phyloP scores from a whole-genome alignment of 2,113 vertebrate species.

The Uropsilus gracilis region DNA sequence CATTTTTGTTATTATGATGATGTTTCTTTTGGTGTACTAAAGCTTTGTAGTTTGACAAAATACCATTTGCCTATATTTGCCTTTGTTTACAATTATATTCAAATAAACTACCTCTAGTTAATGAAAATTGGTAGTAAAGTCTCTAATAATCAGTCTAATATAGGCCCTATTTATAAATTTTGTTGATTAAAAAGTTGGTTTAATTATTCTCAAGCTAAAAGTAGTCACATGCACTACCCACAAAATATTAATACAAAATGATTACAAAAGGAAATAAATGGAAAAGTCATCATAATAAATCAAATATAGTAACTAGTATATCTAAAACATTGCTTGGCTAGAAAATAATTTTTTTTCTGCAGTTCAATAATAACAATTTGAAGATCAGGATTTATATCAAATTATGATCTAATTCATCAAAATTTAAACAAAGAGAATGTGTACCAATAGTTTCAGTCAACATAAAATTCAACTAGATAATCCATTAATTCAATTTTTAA shows the following conservation, averaged over 20 bases:
- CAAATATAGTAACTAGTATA: neutral
- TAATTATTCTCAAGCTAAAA: constrained; percentile 13
- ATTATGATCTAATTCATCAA: neutral
- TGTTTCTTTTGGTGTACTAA: too few relatives aligned
- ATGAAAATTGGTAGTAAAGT: neutral
- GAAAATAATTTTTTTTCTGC: neutral
- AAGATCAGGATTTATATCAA: neutral
- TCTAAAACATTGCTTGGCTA: neutral
- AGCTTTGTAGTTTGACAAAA: too few relatives aligned
- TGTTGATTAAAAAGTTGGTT: neutral
- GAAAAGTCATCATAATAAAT: neutral
- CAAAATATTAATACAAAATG: neutral
- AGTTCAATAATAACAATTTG: neutral
- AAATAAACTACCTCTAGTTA: neutral
- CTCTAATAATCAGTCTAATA: constrained; percentile 25
- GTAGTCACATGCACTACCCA: neutral
- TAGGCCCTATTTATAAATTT: neutral
- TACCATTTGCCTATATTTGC: too few relatives aligned
- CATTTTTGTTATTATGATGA: too few relatives aligned
- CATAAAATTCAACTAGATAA: neutral
- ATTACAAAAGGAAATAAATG: neutral
- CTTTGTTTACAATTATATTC: too few relatives aligned
- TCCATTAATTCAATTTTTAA: neutral
- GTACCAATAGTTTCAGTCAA: neutral
- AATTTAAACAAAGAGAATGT: neutral